A percentile compares a stretch with the other conserved stretches of the same genome.
Conservation (phyloP, 2,797 vertebrate species). For the Aphelocoma californica region DNA sequence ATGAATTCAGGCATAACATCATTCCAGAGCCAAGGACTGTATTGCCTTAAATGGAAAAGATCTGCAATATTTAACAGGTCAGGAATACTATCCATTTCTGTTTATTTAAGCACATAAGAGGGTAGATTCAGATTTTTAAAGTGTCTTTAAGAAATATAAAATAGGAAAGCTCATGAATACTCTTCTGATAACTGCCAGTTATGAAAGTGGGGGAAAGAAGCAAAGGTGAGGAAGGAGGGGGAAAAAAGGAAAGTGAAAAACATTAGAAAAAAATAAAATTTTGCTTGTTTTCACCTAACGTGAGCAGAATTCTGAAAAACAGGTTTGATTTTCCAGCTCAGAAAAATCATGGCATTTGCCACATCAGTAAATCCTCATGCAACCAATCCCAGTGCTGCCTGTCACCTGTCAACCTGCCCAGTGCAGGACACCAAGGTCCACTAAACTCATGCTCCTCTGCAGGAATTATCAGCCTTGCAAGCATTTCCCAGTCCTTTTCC, state of each 20-base stretch:
- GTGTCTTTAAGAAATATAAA: background rate
- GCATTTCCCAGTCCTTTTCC: background rate
- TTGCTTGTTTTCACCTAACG: background rate
- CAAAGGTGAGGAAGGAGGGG: background rate
- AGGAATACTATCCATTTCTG: conserved; percentile 26
- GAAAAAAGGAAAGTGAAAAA: background rate
- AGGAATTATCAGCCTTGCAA: background rate
- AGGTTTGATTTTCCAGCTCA: background rate
- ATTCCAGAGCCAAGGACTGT: background rate
- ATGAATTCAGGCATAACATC: background rate
- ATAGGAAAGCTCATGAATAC: background rate
- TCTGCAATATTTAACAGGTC: conserved; percentile 23
- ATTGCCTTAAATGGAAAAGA: conserved; percentile 56
- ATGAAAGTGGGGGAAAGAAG: background rate
- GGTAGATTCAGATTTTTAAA: background rate
- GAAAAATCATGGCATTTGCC: background rate
- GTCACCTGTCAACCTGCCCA: background rate
- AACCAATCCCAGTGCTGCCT: background rate
- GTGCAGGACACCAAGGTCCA: background rate
- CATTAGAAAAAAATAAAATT: background rate
- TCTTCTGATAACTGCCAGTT: background rate
- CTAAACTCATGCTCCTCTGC: background rate
- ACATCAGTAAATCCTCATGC: background rate
- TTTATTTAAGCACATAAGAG: conserved; percentile 32
- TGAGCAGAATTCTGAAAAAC: background rate